Evolutionary conservation across 2,113 vertebrate species (phyloP).

Genomic region (Xenopus borealis): DNA sequence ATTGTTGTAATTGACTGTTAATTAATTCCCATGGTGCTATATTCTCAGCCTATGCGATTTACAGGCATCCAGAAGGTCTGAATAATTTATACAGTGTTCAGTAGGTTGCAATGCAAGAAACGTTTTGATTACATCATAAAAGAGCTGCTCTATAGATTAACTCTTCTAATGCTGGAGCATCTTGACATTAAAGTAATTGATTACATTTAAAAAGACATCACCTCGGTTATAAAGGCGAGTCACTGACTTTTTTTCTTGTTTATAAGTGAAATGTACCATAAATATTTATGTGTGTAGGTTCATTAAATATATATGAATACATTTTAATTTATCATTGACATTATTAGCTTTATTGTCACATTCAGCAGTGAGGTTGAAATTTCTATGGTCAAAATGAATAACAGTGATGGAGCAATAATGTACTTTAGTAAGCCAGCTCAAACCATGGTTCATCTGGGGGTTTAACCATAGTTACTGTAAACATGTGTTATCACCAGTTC

Average conservation of each 20-base stretch:
- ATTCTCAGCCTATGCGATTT: constrained; percentile 77
- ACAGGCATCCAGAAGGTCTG: constrained; percentile 75
- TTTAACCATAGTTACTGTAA: no score
- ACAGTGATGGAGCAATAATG: constrained; percentile 18
- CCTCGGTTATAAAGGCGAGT: no score
- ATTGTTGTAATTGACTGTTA: constrained; percentile 90
- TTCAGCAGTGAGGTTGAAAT: constrained; percentile 26
- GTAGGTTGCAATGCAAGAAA: constrained; percentile 64
- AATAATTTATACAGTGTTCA: constrained; percentile 75
- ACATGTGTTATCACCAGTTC: no score
- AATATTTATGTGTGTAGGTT: constrained; percentile 32
- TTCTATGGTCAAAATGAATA: constrained; percentile 37
- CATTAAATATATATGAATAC: constrained; percentile 29
- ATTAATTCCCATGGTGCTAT: constrained; percentile 85
- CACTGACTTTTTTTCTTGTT: background rate
- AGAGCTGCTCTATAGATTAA: constrained; percentile 54
- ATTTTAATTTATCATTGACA: constrained; percentile 31
- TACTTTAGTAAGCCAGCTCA: no score
- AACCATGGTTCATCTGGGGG: no score
- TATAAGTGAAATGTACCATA: constrained; percentile 16
- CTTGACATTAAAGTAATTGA: background rate
- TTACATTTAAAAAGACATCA: background rate
- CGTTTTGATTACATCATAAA: constrained; percentile 54
- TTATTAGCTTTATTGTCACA: constrained; percentile 28
- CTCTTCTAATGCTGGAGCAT: background rate